These are phyloP conservation scores for Orthochromis indermauri DNA, from an alignment of 2,113 vertebrate genomes.

Conservation along the genomic window DNA sequence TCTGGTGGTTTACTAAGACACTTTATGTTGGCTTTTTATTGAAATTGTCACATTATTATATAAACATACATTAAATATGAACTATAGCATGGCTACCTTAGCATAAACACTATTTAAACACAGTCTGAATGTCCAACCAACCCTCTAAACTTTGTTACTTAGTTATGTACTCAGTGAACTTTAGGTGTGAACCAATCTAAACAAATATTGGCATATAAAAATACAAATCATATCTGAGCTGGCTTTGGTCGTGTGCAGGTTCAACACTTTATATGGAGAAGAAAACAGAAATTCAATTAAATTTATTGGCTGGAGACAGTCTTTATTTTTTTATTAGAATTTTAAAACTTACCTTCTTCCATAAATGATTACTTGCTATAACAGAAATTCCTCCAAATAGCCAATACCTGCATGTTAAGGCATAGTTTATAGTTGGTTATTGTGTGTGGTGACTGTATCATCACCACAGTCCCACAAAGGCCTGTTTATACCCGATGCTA, in stretches of 20 bases:
- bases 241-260: not conserved
- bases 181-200: not conserved
- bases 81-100: not conserved
- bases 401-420: not conserved
- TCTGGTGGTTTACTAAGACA: not conserved
- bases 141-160: fast-evolving
- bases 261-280: not conserved
- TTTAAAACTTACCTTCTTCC: not conserved
- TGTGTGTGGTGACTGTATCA: not conserved
- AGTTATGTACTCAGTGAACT: not conserved
- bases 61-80: not conserved
- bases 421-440: not conserved
- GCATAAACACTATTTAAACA: not conserved
- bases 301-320: not conserved
- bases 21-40: not conserved
- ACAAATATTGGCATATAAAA: not conserved
- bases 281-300: not conserved
- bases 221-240: not conserved
- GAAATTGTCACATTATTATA: not conserved
- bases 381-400: not conserved
- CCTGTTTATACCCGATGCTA: not conserved
- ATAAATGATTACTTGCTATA: fast-evolving
- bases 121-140: not conserved
- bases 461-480: not conserved
- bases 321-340: not conserved